Conservation (phyloP, 2,113 vertebrate genomes). For the Ellobius talpinus region DNA sequence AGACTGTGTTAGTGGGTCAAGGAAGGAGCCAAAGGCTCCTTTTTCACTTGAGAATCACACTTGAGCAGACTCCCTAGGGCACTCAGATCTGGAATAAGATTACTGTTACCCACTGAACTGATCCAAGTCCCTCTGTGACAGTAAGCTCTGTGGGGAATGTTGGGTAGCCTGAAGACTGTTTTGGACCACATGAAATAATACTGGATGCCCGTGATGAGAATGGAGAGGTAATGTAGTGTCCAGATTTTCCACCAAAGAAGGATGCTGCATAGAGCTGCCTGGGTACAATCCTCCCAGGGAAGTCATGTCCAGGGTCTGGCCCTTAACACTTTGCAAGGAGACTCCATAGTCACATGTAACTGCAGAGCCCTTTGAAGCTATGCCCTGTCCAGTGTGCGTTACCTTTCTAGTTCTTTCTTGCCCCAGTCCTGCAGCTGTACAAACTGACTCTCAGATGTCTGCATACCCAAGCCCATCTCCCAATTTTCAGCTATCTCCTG, state of each 20-base stretch:
- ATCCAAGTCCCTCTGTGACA: not conserved
- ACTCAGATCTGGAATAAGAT: not conserved
- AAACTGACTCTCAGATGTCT: not conserved
- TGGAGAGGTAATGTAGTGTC: not conserved
- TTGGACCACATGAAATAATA: not conserved
- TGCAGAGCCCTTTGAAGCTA: not conserved
- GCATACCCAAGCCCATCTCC: not conserved
- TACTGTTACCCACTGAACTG: not conserved
- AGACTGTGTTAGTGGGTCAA: not conserved
- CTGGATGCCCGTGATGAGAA: not conserved
- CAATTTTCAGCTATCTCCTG: not conserved
- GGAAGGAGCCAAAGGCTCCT: not conserved
- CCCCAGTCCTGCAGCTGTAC: not conserved
- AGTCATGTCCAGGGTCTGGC: not conserved
- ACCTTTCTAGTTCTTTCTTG: not conserved
- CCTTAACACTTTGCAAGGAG: not conserved
- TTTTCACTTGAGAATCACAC: not conserved
- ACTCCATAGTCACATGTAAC: accelerated
- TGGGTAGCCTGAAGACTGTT: not conserved
- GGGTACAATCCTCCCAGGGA: not conserved
- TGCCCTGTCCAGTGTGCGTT: accelerated
- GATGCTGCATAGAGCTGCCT: not conserved
- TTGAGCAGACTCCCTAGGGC: not conserved
- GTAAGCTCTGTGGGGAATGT: not conserved
- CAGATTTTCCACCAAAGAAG: not conserved